Evolutionary conservation across 1,140 invertebrate genomes (phyloP).

Genomic region (Cotesia vestalis): DNA sequence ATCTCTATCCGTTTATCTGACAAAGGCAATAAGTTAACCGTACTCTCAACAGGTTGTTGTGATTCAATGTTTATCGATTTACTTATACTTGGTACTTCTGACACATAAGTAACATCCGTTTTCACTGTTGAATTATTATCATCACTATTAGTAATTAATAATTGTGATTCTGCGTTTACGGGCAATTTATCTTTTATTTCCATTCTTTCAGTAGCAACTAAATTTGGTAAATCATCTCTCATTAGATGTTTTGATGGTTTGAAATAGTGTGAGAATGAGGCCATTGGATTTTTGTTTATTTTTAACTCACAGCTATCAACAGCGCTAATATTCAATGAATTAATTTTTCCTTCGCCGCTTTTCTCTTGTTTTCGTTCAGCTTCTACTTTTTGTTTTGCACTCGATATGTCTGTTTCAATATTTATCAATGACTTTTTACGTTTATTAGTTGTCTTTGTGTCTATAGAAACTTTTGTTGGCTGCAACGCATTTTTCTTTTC

Average conservation of each 20-base stretch:
- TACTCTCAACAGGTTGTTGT: too few relatives aligned
- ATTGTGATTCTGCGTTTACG: neutral
- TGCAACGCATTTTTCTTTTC: neutral
- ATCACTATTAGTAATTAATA: neutral
- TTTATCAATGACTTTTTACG: neutral
- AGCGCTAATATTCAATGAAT: neutral
- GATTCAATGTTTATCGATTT: too few relatives aligned
- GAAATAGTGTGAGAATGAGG: conserved; percentile 23
- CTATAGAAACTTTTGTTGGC: neutral
- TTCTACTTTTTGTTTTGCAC: neutral
- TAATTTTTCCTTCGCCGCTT: neutral
- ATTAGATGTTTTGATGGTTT: conserved; percentile 13
- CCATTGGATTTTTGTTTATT: neutral
- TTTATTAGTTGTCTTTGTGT: neutral
- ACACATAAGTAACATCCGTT: neutral
- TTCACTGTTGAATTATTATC: conserved; percentile 6
- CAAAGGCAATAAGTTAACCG: too few relatives aligned
- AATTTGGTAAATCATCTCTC: conserved; percentile 47
- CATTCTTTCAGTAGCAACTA: conserved; percentile 35
- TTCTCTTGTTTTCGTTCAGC: conserved; percentile 13
- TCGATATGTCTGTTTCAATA: neutral
- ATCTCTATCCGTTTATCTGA: too few relatives aligned
- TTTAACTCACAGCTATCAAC: conserved; percentile 2
- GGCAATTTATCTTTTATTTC: neutral
- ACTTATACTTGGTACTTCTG: neutral